Evolutionary conservation across 1,140 invertebrate genomes (phyloP), one percentile per base, ranked within the genome.

Genomic region (Penaeus vannamei): DNA sequence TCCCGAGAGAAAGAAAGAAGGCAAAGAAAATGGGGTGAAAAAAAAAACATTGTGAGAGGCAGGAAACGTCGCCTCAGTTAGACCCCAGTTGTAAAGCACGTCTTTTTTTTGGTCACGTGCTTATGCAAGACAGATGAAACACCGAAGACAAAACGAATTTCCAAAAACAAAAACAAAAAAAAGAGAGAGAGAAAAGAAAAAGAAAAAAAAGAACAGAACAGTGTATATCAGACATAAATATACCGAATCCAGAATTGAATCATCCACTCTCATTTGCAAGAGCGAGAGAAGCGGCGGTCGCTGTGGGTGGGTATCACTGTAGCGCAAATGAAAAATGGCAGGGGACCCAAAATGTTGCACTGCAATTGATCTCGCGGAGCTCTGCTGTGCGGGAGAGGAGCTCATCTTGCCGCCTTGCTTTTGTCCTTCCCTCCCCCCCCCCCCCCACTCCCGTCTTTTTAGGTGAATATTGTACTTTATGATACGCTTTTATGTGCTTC

Each of bases 271-370:
- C 84, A 66, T 77, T 80, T 80, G 76, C 81, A 80, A 61, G 77
- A n/a, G 77, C 23, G 77, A 12, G 85, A 42, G 85, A 53, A 62
- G 85, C 46, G 77, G 23, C 59, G 29, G 29, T 26, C 82, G 22
- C 77, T 80, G 85, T 26, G 64, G 79, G 72, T 32, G 26, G 84
- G 14, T 46, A 53, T 59, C 76, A 80, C 72, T 86, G 61, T 64
- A 81, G 23, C 29, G 20, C 59, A 79, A 80, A 86, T 86, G 85
- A 86, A 86, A 86, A 86, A 86, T 86, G 85, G 76, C 85, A 86
- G 61, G 32, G 77, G 76, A 81, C 26, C 85, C 59, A 86, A 81
- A 86, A 81, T 86, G 85, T 81, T 86, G 85, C 85, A 66, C 81
- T 86, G 53, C 85, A 86, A 86, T 86, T 86, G 85, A 86, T 86